These are phyloP conservation scores for Megaleporinus macrocephalus DNA, from an alignment of 2,113 vertebrate genomes.

Conservation along the genomic window DNA sequence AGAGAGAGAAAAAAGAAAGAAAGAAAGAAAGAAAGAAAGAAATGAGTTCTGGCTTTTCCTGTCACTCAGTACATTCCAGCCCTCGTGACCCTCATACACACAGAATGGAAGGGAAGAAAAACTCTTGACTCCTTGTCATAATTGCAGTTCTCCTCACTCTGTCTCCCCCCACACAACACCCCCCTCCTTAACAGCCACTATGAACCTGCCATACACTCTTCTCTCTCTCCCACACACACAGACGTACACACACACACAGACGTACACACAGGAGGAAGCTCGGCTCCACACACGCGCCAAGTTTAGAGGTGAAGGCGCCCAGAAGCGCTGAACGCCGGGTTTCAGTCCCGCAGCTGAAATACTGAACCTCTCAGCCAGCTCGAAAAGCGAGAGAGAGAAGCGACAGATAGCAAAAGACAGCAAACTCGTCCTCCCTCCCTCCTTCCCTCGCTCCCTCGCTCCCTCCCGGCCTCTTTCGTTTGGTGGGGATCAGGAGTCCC, in stretches of 20 bases:
- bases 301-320: no score
- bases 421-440: conserved; percentile 65
- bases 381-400: not conserved
- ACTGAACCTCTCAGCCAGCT: no score
- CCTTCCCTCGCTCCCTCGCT: conserved; percentile 53
- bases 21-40: conserved; percentile 9
- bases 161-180: conserved; percentile 2
- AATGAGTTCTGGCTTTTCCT: conserved; percentile 79
- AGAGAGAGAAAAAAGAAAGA: not conserved
- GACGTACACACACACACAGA: not conserved
- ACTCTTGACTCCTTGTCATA: conserved; percentile 59
- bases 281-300: not conserved
- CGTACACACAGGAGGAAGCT: not conserved
- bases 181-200: conserved; percentile 57
- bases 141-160: conserved; percentile 50
- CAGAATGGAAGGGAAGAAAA: conserved; percentile 29
- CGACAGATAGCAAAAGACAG: not conserved
- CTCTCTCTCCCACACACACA: not conserved
- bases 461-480: conserved; percentile 11
- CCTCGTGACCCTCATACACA: conserved; percentile 53
- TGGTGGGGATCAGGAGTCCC: conserved; percentile 72
- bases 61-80: conserved; percentile 83
- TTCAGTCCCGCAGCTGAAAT: no score
- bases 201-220: conserved; percentile 51
- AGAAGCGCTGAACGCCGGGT: no score